Conservation (phyloP, 2,888 invertebrate genomes). For the Pseudococcus longispinus region DNA sequence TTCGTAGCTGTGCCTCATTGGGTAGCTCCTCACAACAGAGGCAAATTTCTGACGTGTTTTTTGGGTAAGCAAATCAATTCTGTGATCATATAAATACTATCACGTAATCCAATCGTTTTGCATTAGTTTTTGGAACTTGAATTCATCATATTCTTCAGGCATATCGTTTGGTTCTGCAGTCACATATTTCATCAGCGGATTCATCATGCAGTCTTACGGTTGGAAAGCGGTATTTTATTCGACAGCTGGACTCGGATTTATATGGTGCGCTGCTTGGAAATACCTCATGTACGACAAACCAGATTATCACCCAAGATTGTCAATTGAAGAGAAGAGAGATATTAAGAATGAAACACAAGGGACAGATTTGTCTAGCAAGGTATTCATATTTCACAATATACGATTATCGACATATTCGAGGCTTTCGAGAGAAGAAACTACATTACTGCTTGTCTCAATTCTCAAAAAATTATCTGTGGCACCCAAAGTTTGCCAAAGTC, state of each 20-base stretch:
- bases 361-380: slow-evolving; percentile 59
- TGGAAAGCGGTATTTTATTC: slow-evolving; percentile 78
- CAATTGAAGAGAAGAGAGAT: slow-evolving; percentile 67
- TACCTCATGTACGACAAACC: slow-evolving; percentile 72
- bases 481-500: too few relatives aligned
- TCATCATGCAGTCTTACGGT: slow-evolving; percentile 70
- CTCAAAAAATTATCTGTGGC: too few relatives aligned
- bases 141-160: slow-evolving; percentile 65
- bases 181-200: slow-evolving; percentile 76
- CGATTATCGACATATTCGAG: too few relatives aligned
- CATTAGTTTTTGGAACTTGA: too few relatives aligned
- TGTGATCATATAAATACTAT: background rate
- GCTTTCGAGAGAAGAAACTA: too few relatives aligned
- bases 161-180: slow-evolving; percentile 73
- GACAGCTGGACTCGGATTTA: slow-evolving; percentile 69
- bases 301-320: slow-evolving; percentile 71
- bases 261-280: slow-evolving; percentile 74
- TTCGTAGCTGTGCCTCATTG: slow-evolving; percentile 79
- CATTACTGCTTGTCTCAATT: too few relatives aligned
- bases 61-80: slow-evolving; percentile 63
- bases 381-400: background rate
- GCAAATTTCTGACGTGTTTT: slow-evolving; percentile 73
- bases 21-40: slow-evolving; percentile 82
- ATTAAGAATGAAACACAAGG: slow-evolving; percentile 68
- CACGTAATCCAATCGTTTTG: background rate